Evolutionary conservation across 2,888 invertebrate species (phyloP).

Genomic region (Lucinisca nassula): DNA sequence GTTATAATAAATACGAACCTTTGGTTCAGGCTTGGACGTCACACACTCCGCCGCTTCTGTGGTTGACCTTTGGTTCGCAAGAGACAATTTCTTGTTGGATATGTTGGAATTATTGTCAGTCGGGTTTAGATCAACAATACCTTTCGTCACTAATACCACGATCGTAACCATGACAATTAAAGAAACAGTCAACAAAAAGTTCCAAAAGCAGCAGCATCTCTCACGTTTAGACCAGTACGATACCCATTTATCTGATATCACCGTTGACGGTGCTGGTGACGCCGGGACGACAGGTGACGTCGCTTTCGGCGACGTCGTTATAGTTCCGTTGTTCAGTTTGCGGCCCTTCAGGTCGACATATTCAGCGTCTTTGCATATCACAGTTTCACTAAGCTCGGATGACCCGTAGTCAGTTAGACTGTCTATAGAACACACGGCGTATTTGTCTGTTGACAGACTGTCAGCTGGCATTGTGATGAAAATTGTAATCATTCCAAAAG

Average conservation of each 20-base stretch:
- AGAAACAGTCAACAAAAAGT: slow-evolving; percentile 53
- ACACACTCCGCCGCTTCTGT: neutral
- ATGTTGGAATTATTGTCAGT: neutral
- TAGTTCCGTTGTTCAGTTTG: neutral
- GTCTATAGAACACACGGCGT: slow-evolving; percentile 58
- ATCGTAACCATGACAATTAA: slow-evolving; percentile 50
- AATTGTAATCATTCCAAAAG: neutral
- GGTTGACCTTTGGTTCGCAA: slow-evolving; percentile 10
- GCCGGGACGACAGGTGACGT: neutral
- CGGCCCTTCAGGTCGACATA: slow-evolving; percentile 38
- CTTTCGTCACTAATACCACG: slow-evolving; percentile 57
- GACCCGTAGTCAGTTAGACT: slow-evolving; percentile 21
- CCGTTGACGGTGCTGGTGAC: slow-evolving; percentile 51
- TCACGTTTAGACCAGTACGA: slow-evolving; percentile 66
- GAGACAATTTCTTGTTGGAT: slow-evolving; percentile 30
- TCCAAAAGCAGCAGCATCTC: slow-evolving; percentile 66
- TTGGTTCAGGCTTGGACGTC: slow-evolving; percentile 5
- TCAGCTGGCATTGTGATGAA: slow-evolving; percentile 48
- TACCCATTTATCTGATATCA: slow-evolving; percentile 59
- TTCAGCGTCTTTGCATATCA: slow-evolving; percentile 34
- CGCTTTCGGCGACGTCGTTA: slow-evolving; percentile 11
- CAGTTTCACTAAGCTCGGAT: slow-evolving; percentile 38
- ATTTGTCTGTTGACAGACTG: slow-evolving; percentile 39
- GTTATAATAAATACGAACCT: too few species aligned
- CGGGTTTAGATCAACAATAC: slow-evolving; percentile 29